Evolutionary conservation across 2,113 vertebrate species (phyloP).

Genomic region (Regulus satrapa): DNA sequence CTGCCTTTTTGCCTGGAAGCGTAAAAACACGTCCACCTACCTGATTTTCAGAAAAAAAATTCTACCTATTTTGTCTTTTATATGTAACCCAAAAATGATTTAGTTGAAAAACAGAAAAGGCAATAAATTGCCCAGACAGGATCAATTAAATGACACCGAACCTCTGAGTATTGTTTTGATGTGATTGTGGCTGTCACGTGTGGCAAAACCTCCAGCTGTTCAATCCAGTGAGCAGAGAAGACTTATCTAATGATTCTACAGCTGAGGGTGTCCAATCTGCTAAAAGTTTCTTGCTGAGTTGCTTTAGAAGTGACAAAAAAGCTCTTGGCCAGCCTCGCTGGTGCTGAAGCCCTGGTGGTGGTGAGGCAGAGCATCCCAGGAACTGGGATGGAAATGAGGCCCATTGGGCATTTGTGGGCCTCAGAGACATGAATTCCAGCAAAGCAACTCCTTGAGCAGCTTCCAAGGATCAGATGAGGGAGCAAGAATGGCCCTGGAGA

Average conservation of each 20-base stretch:
- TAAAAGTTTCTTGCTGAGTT: background rate
- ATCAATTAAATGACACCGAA: background rate
- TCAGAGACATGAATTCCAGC: background rate
- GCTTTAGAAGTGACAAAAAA: background rate
- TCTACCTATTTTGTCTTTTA: background rate
- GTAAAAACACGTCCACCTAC: background rate
- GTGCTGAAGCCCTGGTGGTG: background rate
- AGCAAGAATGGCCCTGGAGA: background rate
- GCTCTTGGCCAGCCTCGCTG: background rate
- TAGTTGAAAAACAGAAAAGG: background rate
- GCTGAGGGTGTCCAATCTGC: background rate
- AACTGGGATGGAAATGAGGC: constrained; percentile 39
- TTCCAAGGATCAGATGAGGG: background rate
- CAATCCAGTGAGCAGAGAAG: background rate
- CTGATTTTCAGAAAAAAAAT: background rate
- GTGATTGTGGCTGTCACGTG: background rate
- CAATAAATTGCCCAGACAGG: background rate
- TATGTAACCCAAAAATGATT: background rate
- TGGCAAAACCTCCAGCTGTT: background rate
- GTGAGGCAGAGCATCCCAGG: background rate
- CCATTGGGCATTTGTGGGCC: background rate
- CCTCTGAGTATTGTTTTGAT: background rate
- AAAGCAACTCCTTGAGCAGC: background rate
- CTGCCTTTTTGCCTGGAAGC: background rate
- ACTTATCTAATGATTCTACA: background rate